Conservation (phyloP, 1,140 invertebrate species). For the Drosophila neocordata region DNA sequence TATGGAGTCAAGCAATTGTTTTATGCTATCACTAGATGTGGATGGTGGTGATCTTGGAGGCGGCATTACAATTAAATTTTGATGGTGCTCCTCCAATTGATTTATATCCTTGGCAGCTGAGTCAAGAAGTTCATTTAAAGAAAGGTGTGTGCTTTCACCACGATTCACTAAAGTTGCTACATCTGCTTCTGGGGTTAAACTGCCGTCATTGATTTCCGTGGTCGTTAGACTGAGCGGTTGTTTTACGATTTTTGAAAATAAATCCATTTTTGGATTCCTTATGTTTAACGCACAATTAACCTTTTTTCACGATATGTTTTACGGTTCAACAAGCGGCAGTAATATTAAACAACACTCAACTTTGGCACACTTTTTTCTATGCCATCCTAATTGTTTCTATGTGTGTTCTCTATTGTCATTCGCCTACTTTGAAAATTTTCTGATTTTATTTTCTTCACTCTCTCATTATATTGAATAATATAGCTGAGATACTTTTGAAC, state of each 20-base stretch:
- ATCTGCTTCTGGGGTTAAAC: slow-evolving; percentile 8
- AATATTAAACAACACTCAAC: neutral
- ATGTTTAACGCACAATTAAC: slow-evolving; percentile 57
- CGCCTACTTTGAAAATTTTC: slow-evolving; percentile 36
- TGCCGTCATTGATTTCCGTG: neutral
- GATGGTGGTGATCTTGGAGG: neutral
- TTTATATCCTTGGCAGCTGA: slow-evolving; percentile 51
- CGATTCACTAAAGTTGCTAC: neutral
- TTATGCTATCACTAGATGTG: slow-evolving; percentile 36
- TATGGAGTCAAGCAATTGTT: slow-evolving; percentile 52
- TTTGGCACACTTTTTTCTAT: slow-evolving; percentile 4
- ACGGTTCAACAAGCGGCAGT: slow-evolving; percentile 44
- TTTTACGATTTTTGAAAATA: slow-evolving; percentile 71
- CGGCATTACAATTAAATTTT: slow-evolving; percentile 16
- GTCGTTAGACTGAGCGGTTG: slow-evolving; percentile 55
- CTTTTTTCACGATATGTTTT: slow-evolving; percentile 24
- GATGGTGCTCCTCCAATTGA: slow-evolving; percentile 44
- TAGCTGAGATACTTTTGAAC: slow-evolving; percentile 21
- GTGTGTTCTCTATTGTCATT: slow-evolving; percentile 7
- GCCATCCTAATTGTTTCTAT: neutral
- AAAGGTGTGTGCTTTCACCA: neutral
- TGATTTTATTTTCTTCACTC: slow-evolving; percentile 42
- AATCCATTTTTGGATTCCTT: slow-evolving; percentile 58
- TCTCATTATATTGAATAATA: slow-evolving; percentile 58
- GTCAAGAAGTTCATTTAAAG: slow-evolving; percentile 34